Base-by-base conservation (phyloP, 2,113 vertebrate species). In the Mus pahari region DNA sequence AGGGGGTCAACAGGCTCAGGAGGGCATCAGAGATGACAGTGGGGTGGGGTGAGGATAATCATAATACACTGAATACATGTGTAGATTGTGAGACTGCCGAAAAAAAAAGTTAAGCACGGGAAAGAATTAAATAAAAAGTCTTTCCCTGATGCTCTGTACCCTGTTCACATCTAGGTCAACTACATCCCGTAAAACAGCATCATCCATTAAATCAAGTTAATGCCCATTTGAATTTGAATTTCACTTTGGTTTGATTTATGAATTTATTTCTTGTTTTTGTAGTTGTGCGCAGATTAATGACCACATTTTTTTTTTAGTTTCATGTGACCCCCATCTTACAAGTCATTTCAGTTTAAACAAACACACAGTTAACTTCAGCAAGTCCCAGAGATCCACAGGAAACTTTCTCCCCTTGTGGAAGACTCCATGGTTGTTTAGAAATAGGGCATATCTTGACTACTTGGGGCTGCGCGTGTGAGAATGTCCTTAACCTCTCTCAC, bases 401-500 rank as follows among this genome's bases (percentile, higher is more conserved):
- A 70, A 31, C 26, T 42, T 89, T 77, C 45, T 87, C n/a, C 50
- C n/a, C 55, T 77, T 24, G n/a, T 33, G 89, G 74, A 88, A 89
- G 55, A 58, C 39, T 12, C 6, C 7, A 3, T 14, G 58, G 39
- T 60, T 26, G 31, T 79, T 95, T 60, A 86, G 50, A 70, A 89
- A 64, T 70, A 36, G n/a, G 81, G 22, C 13, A 3, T 17, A 60
- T 45, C 42, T 88, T 74, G 28, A 66, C 55, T 53, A 68, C 78
- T 33, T 31, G 42, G 42, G 68, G 26, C 16, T 48, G 9, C 5
- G 14, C 8, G 20, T 60, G 42, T 33, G 60, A 83, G 74, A 92
- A 86, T n/a, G 62, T 19, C 71, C 55, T 91, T 50, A 53, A 39
- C 70, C 70, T 93, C 77, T 87, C 71, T 90, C 36, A n/a, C 81